Base-by-base conservation (phyloP, 2,113 vertebrate genomes). In the Periophthalmodon schlosseri region DNA sequence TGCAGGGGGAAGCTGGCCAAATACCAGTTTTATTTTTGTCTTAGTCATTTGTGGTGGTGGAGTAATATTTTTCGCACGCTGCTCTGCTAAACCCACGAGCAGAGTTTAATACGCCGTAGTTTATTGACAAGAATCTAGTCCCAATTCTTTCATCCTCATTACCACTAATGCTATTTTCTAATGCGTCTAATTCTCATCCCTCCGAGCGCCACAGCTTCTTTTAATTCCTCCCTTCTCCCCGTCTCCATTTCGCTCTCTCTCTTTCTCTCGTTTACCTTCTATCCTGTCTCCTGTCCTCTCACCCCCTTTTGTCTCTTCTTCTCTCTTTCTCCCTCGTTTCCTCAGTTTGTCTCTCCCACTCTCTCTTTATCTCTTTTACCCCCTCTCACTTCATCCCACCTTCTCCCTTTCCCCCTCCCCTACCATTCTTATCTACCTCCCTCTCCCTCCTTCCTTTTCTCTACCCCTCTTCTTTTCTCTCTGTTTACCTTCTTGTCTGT, bases 221-320 rank as follows among this genome's bases (percentile, higher is more conserved):
- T 15, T 61, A 21, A 76, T 70, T 64, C 52, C 69, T 72, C 60
- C 68, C 33, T 74, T 64, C 33, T 72, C 83, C 74, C 60, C 74
- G 72, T 61, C 21, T 60, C 34, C 15, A 50, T 49, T 67, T 77
- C 68, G 68, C 74, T 84, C 84, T 49, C 54, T 0, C 18, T n/a
- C 20, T 18, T 9, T 5, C 2, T 15, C 3, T 49, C 3, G 15
- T 49, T 16, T 15, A 13, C 2, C 3, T 16, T 13, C 15, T 18
- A n/a, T 6, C 18, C 20, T 54, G 18, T 54, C 50, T 8, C 14
- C 18, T 10, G 9, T 10, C 39, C 9, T 10, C 5, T 44, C 39
- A n/a, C n/a, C 4, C 9, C 4, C 4, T 44, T 9, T 5, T 5
- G 4, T 49, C 3, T 49, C 15, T 18, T 20, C 0, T 5, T n/a